Evolutionary conservation across 2,113 vertebrate genomes (phyloP).

Genomic region (Rostratula benghalensis): DNA sequence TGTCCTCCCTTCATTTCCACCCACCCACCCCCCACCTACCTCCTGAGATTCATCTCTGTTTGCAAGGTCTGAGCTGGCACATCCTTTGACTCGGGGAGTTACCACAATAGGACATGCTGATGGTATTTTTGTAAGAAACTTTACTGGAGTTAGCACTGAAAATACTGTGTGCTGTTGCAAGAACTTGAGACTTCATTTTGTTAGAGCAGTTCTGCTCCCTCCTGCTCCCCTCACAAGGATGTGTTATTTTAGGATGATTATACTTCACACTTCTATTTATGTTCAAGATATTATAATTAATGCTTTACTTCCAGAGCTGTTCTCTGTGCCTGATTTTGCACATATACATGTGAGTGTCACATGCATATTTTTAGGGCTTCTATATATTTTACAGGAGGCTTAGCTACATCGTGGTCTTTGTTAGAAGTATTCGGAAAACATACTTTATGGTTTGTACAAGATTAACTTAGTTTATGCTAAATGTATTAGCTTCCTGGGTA

Average conservation of each 20-base stretch:
- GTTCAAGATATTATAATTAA: conserved; percentile 1
- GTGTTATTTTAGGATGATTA: conserved; percentile 14
- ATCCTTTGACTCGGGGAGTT: neutral
- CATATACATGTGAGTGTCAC: neutral
- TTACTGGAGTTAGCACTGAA: neutral
- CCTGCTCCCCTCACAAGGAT: neutral
- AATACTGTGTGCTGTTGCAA: neutral
- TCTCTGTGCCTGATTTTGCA: neutral
- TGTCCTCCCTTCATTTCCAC: too few species aligned
- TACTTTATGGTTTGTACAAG: neutral
- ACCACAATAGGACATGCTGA: neutral
- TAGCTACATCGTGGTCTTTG: neutral
- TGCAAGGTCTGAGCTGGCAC: neutral
- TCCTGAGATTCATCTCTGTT: neutral
- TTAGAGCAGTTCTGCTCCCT: neutral
- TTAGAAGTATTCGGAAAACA: neutral
- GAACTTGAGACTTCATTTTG: neutral
- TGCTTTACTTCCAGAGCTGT: neutral
- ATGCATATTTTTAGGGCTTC: neutral
- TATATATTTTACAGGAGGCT: neutral
- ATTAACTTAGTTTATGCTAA: neutral
- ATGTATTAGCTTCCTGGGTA: neutral
- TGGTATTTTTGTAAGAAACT: neutral
- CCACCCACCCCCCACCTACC: too few species aligned
- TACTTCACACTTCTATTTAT: neutral